phyloP scores from a whole-genome alignment of 2,113 vertebrate species.

The Illadopsis cleaveri region DNA sequence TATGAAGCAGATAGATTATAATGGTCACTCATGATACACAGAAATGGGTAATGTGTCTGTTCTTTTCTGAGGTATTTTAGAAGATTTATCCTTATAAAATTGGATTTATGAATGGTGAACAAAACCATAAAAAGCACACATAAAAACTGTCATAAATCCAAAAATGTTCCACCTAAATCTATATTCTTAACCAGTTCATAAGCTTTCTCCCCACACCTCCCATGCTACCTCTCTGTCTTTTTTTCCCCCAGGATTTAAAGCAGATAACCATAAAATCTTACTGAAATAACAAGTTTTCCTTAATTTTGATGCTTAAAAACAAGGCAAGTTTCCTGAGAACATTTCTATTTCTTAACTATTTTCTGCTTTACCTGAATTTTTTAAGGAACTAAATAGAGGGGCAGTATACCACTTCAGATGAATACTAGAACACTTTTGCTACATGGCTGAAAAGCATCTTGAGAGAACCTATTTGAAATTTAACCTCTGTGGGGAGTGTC shows the following conservation, averaged over 20 bases:
- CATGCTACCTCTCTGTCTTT: rapidly evolving
- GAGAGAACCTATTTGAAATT: not conserved
- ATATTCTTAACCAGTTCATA: not conserved
- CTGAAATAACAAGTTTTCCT: not conserved
- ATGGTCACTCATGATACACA: not conserved
- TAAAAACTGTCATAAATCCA: not conserved
- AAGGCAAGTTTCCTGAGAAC: not conserved
- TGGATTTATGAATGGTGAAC: not conserved
- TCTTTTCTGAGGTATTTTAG: not conserved
- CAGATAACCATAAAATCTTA: not conserved
- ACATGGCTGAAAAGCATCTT: not conserved
- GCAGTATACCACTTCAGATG: not conserved
- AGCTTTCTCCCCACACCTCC: rapidly evolving
- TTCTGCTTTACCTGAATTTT: not conserved
- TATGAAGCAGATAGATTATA: not conserved
- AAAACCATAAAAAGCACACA: not conserved
- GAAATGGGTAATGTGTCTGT: rapidly evolving
- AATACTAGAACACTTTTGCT: not conserved
- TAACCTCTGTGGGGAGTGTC: not conserved
- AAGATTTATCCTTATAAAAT: not conserved
- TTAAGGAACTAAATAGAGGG: not conserved
- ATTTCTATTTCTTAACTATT: not conserved
- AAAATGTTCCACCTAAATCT: not conserved
- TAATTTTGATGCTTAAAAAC: not conserved
- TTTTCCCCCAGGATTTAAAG: not conserved